A percentile compares a stretch with the other conserved stretches of the same genome.
Evolutionary conservation across 2,888 invertebrate species (phyloP).

Genomic region (Cheilosia impressa): DNA sequence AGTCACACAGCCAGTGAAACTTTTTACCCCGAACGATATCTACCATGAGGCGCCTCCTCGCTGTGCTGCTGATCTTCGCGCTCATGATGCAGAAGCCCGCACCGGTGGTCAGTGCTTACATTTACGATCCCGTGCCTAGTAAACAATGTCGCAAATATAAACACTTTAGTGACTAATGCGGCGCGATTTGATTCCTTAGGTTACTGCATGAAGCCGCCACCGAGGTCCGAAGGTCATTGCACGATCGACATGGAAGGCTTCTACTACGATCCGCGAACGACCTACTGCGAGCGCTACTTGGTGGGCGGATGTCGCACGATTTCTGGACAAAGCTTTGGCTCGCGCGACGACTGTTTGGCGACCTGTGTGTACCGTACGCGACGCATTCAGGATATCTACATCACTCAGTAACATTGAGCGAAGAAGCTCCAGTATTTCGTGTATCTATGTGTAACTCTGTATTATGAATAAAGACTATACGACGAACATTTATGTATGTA

Average conservation of each 20-base stretch:
- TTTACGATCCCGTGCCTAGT: conserved; percentile 37
- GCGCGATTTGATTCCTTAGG: conserved; percentile 70
- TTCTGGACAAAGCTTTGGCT: conserved; percentile 82
- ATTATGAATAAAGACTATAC: conserved; percentile 52
- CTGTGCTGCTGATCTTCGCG: neutral
- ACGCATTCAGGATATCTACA: conserved; percentile 79
- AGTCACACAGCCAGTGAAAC: conserved; percentile 56
- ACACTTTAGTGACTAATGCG: conserved; percentile 15
- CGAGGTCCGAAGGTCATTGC: conserved; percentile 80
- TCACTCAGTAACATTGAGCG: conserved; percentile 76
- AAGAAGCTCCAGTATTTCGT: conserved; percentile 2
- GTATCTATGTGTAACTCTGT: conserved; percentile 35
- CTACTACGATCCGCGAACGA: conserved; percentile 79
- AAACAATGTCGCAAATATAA: neutral
- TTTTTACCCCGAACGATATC: conserved; percentile 56
- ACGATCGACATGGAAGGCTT: conserved; percentile 82
- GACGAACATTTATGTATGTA: neutral
- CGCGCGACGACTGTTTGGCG: conserved; percentile 79
- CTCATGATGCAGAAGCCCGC: conserved; percentile 3
- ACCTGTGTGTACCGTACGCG: conserved; percentile 80
- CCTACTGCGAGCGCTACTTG: conserved; percentile 79
- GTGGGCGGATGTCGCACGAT: conserved; percentile 80
- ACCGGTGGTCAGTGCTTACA: conserved; percentile 5
- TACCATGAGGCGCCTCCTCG: conserved; percentile 30
- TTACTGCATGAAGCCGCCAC: conserved; percentile 80